Conservation (phyloP, 2,797 vertebrate species). For the Apodemus agrarius region DNA sequence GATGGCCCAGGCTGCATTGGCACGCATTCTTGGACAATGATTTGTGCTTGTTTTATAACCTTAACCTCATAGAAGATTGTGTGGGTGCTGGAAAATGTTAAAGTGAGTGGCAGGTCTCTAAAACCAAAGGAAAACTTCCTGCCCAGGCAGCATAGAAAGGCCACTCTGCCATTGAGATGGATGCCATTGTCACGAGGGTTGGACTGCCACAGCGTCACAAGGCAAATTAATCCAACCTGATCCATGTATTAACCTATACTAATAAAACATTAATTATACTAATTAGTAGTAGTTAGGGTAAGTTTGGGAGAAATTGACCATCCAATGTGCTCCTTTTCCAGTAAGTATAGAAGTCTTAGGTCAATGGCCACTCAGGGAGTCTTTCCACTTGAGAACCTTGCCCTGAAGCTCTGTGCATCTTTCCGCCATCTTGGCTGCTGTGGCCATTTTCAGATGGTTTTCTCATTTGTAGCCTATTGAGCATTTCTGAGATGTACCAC, state of each 20-base stretch:
- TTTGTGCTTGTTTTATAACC: no score
- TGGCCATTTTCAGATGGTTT: not conserved
- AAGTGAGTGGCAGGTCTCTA: not conserved
- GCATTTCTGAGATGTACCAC: rapidly evolving
- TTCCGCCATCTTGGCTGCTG: rapidly evolving
- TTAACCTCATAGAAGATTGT: not conserved
- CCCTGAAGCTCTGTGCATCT: rapidly evolving
- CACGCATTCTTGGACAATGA: not conserved
- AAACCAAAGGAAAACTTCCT: not conserved
- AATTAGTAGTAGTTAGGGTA: not conserved
- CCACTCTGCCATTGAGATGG: not conserved
- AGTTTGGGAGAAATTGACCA: not conserved
- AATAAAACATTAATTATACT: not conserved
- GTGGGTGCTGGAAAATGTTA: not conserved
- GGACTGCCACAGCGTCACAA: not conserved
- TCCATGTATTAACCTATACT: not conserved
- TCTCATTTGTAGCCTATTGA: not conserved
- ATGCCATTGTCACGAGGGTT: not conserved
- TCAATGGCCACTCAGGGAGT: no score
- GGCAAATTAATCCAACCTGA: not conserved
- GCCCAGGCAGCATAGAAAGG: not conserved
- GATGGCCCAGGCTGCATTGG: rapidly evolving
- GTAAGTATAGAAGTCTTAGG: not conserved
- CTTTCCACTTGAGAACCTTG: no score
- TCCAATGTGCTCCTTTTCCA: not conserved